Percentiles rank a stretch among this genome's conserved stretches.
Conservation (phyloP, 2,888 invertebrate genomes). For the Tachina fera region DNA sequence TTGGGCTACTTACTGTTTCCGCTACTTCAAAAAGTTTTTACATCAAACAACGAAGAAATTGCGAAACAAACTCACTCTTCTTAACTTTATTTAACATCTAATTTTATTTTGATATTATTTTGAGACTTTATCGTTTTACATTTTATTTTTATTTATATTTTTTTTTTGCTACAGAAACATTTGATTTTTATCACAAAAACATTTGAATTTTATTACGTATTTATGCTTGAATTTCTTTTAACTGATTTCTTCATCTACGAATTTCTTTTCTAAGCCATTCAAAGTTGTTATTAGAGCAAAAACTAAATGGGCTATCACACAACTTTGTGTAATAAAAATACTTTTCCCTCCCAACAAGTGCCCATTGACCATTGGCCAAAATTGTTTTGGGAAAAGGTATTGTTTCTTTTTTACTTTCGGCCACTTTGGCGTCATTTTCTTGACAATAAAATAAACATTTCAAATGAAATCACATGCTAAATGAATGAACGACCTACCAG, state of each 20-base stretch:
- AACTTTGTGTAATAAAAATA: constrained; percentile 52
- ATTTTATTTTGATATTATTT: constrained; percentile 60
- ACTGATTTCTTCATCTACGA: constrained; percentile 20
- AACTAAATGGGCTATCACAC: constrained; percentile 22
- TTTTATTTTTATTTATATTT: constrained; percentile 2
- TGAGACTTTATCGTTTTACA: constrained; percentile 18
- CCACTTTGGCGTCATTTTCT: constrained; percentile 82
- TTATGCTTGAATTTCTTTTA: constrained; percentile 48
- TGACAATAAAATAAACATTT: constrained; percentile 82
- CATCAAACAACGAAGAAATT: constrained; percentile 38
- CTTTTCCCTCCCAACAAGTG: constrained; percentile 33
- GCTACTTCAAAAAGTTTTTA: constrained; percentile 34
- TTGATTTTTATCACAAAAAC: constrained; percentile 82
- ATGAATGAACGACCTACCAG: constrained; percentile 73
- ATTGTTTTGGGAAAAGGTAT: constrained; percentile 68
- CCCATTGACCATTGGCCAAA: constrained; percentile 61
- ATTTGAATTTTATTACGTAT: constrained; percentile 82
- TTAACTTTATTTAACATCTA: constrained; percentile 59
- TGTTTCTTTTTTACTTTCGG: constrained; percentile 75
- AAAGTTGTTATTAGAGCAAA: constrained; percentile 23
- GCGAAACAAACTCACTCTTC: constrained; percentile 38
- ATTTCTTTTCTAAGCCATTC: constrained; percentile 17
- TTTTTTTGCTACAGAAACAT: constrained; percentile 73
- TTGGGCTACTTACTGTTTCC: constrained; percentile 4
- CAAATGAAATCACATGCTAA: constrained; percentile 80